Conservation (phyloP, 2,888 invertebrate genomes). For the Mechanitis mazaeus region DNA sequence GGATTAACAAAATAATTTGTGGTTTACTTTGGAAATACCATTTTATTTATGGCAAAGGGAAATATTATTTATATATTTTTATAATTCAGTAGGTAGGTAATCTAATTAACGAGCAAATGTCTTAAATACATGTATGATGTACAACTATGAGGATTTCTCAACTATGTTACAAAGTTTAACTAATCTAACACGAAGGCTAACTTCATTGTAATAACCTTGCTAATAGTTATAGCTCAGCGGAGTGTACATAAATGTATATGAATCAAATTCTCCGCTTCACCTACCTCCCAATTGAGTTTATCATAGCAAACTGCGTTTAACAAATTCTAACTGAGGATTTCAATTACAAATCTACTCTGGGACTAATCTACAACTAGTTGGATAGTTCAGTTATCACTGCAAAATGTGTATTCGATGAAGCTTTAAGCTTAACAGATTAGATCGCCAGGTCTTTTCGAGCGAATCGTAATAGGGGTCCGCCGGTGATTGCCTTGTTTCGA, state of each 20-base stretch:
- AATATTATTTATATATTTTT: not conserved
- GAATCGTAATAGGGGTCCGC: conserved; percentile 54
- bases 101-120: no score
- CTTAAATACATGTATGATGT: no score
- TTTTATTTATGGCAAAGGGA: no score
- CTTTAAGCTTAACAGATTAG: conserved; percentile 58
- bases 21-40: not conserved
- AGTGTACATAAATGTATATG: conserved; percentile 1
- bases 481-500: conserved; percentile 67
- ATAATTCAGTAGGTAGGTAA: not conserved
- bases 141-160: not conserved
- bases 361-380: conserved; percentile 31
- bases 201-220: not conserved
- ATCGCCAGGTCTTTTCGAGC: conserved; percentile 45
- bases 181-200: conserved; percentile 1
- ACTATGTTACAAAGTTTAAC: not conserved
- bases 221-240: not conserved
- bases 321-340: conserved; percentile 22
- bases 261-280: conserved; percentile 6
- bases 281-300: conserved; percentile 15
- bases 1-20: conserved; percentile 1
- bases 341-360: conserved; percentile 24
- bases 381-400: conserved; percentile 51
- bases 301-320: conserved; percentile 13
- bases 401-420: conserved; percentile 61